Evolutionary conservation across 2,113 vertebrate genomes (phyloP).

Genomic region (Mesoclemmys tuberculata): DNA sequence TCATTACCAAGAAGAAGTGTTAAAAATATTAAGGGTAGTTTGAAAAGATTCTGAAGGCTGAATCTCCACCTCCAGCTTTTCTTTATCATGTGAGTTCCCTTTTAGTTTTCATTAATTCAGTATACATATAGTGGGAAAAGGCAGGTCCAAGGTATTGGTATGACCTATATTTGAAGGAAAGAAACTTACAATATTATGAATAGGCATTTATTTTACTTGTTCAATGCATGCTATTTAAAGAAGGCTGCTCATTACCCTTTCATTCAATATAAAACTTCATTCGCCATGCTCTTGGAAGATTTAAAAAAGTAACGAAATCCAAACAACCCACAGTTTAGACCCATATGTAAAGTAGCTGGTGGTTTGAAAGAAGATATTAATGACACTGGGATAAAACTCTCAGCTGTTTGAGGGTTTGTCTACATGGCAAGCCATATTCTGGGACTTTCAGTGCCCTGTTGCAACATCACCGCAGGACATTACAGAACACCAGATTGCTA

Average conservation of each 20-base stretch:
- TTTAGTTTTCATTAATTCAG: neutral
- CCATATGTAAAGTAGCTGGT: neutral
- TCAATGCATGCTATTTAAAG: neutral
- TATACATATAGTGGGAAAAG: neutral
- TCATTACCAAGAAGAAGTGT: neutral
- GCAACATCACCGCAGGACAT: neutral
- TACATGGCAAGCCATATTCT: neutral
- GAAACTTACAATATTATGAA: neutral
- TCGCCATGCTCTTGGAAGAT: neutral
- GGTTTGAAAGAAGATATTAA: neutral
- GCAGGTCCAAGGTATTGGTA: neutral
- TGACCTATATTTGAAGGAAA: neutral
- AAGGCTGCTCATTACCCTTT: neutral
- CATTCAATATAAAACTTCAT: neutral
- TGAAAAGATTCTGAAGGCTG: neutral
- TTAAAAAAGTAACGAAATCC: neutral
- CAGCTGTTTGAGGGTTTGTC: no score
- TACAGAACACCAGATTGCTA: neutral
- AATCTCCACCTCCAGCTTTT: neutral
- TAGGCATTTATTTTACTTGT: neutral
- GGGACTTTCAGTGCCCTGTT: neutral
- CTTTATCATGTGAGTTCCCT: neutral
- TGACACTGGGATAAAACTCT: no score
- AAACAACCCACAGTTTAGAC: neutral
- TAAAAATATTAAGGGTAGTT: neutral